phyloP scores from a whole-genome alignment of 2,888 invertebrate genomes.

The Petrolisthes manimaculis region DNA sequence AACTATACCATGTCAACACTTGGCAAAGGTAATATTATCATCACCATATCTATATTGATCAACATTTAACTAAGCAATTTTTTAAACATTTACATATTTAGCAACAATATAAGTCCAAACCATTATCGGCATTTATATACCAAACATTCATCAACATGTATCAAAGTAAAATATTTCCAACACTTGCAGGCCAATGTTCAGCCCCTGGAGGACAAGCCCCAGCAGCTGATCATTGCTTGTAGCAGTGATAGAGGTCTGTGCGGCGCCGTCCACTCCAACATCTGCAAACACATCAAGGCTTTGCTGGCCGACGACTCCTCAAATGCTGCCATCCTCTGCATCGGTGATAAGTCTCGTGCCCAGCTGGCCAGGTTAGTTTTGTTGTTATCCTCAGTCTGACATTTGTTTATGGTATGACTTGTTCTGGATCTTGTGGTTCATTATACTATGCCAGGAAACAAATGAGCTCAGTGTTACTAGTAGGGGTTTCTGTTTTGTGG shows the following conservation, averaged over 20 bases:
- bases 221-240: constrained; percentile 84
- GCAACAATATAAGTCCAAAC: too few species aligned
- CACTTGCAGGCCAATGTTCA: constrained; percentile 54
- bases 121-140: not conserved
- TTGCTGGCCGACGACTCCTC: constrained; percentile 74
- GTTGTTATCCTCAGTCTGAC: not conserved
- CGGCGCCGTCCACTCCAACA: constrained; percentile 94
- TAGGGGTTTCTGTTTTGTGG: too few species aligned
- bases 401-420: not conserved
- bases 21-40: too few species aligned
- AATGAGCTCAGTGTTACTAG: too few species aligned
- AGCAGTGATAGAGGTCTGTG: constrained; percentile 98
- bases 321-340: constrained; percentile 87
- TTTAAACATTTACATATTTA: too few species aligned
- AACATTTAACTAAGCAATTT: too few species aligned
- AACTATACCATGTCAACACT: too few species aligned
- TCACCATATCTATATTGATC: too few species aligned
- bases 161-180: not conserved
- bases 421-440: too few species aligned
- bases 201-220: constrained; percentile 60
- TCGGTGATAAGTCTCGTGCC: constrained; percentile 94
- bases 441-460: too few species aligned
- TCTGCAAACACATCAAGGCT: constrained; percentile 85
- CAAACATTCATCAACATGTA: not conserved
- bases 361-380: constrained; percentile 77